Evolutionary conservation across 2,888 invertebrate genomes (phyloP), one percentile per base, ranked within the genome.

Genomic region (Nomada ruficornis): DNA sequence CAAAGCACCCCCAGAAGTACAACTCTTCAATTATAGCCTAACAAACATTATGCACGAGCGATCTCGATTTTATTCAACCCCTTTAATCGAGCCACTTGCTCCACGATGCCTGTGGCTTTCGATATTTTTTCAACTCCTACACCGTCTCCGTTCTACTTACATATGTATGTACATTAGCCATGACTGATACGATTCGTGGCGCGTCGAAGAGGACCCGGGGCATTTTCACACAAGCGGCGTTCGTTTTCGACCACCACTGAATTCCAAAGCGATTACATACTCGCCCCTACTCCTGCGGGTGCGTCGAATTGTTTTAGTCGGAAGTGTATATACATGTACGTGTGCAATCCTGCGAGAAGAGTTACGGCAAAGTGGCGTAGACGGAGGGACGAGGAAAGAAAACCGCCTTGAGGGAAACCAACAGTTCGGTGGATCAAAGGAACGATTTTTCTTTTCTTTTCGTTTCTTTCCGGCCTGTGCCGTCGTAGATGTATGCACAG

Each of bases 231-330:
- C 23, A 50, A 13, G 9, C 20, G 15, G 26, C 60, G 52, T 75
- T 70, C 59, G 64, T 71, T 77, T 59, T 55, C 62, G 63, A 70
- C 50, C 70, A 50, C 59, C 70, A 26, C 44, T 18, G 75, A 47
- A 80, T 80, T 80, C 65, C 78, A 69, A 74, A 64, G 64, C 64
- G 73, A 74, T 79, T 74, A 36, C 36, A 36, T 36, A 74, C 73
- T 64, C 68, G 57, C 23, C 44, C 23, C 54, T 15, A n/a, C 36
- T 36, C 15, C 47, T 47, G 9, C 20, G 20, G 60, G 72, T 60
- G 44, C 71, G 54, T 59, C 57, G 70, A 77, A 77, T 77, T 77
- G 70, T 70, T 77, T 63, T 36, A 69, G 52, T 54, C 59, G 59
- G 63, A 69, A 47, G 47, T 47, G 47, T 15, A 15, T 47, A 47